These are phyloP conservation scores for Trachurus trachurus DNA, from an alignment of 2,797 vertebrate genomes.

Conservation along the genomic window DNA sequence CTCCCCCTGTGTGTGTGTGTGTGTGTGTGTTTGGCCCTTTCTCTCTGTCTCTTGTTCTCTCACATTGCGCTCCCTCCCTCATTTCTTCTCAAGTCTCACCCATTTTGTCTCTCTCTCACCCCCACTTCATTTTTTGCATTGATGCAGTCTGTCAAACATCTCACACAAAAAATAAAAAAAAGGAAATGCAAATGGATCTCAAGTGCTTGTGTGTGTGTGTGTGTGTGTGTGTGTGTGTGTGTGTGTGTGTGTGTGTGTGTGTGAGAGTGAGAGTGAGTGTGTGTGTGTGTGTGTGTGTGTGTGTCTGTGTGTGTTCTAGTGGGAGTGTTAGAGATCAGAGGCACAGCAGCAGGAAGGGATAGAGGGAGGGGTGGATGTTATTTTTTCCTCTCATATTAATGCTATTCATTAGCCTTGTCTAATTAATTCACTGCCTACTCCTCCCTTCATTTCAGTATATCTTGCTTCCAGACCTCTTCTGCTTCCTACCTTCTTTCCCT, in stretches of 20 bases:
- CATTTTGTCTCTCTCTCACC: constrained; percentile 61
- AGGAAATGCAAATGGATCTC: constrained; percentile 72
- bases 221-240: constrained; percentile 15
- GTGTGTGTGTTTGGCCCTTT: constrained; percentile 42
- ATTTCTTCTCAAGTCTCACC: constrained; percentile 61
- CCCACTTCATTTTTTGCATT: constrained; percentile 61
- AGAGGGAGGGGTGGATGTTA: constrained; percentile 63
- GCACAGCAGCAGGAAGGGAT: constrained; percentile 55
- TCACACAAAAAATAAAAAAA: constrained; percentile 55
- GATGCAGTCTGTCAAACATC: constrained; percentile 73
- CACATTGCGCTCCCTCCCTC: constrained; percentile 34
- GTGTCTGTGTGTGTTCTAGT: constrained; percentile 45
- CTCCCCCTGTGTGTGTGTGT: constrained; percentile 7
- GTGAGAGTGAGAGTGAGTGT: constrained; percentile 57
- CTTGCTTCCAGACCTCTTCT: constrained; percentile 35
- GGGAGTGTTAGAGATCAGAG: constrained; percentile 76
- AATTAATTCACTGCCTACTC: constrained; percentile 77
- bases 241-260: constrained; percentile 41
- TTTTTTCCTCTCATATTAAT: constrained; percentile 75
- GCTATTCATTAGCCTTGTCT: constrained; percentile 78
- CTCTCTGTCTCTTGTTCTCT: constrained; percentile 53
- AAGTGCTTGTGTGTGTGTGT: constrained; percentile 57
- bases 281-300: constrained; percentile 38
- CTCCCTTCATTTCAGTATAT: constrained; percentile 60
- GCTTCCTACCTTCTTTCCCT: constrained; percentile 9